These are phyloP conservation scores for Lepidocyrtoides sp. DNA, from an alignment of 2,888 invertebrate genomes.

Conservation along the genomic window DNA sequence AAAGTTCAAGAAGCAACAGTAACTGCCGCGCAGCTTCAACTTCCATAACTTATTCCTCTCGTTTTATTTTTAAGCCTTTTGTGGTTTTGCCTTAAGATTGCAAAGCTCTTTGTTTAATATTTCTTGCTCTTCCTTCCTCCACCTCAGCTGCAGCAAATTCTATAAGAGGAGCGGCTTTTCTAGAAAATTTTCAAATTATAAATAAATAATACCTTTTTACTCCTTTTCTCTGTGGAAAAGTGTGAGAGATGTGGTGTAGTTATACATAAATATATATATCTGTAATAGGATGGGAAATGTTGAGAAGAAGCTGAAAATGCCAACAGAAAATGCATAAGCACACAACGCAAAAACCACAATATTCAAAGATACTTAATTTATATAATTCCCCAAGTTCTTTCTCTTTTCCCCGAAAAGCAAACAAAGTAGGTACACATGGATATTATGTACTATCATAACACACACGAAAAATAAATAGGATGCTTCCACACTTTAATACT, in stretches of 20 bases:
- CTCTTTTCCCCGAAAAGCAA: neutral
- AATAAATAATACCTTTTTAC: constrained; percentile 40
- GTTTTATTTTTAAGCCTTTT: constrained; percentile 45
- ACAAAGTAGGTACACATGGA: neutral
- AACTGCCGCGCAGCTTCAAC: neutral
- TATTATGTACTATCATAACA: neutral
- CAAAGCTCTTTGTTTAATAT: neutral
- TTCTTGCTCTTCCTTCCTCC: no score
- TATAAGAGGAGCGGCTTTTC: neutral
- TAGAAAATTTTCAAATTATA: constrained; percentile 49
- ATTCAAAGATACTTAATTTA: constrained; percentile 21
- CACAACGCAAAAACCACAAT: neutral
- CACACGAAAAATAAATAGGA: constrained; percentile 13
- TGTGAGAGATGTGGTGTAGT: neutral
- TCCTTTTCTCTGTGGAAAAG: neutral
- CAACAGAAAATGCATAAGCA: constrained; percentile 3
- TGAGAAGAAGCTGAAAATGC: constrained; percentile 7
- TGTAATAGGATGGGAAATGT: neutral
- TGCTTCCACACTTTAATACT: neutral
- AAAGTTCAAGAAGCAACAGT: neutral
- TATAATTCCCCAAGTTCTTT: neutral
- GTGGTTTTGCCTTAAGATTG: constrained; percentile 24
- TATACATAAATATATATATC: neutral
- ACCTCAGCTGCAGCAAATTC: no score
- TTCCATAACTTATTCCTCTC: neutral